Evolutionary conservation across 2,113 vertebrate genomes (phyloP).

Genomic region (Brachyhypopomus occidentalis): DNA sequence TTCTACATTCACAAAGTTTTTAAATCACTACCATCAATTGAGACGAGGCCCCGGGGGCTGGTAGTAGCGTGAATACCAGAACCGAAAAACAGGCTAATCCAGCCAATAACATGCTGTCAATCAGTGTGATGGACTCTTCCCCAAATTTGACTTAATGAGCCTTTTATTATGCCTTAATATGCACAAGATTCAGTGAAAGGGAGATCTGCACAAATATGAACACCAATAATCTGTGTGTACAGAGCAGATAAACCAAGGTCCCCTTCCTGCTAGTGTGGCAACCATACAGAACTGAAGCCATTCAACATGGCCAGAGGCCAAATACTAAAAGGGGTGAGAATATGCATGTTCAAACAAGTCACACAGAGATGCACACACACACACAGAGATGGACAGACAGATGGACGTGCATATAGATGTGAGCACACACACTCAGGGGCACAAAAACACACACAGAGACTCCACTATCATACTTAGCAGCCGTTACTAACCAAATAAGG

Average conservation of each 20-base stretch:
- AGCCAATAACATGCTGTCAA: background rate
- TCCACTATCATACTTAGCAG: background rate
- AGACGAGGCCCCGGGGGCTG: background rate
- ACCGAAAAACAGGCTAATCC: conserved; percentile 8
- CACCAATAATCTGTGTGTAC: background rate
- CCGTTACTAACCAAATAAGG: background rate
- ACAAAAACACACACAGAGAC: background rate
- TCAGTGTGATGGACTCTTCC: too few species aligned
- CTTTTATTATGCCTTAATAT: conserved; percentile 9
- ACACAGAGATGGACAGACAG: too few species aligned
- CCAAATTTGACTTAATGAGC: background rate
- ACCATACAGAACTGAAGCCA: background rate
- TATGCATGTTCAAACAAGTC: conserved; percentile 1
- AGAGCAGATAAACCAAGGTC: background rate
- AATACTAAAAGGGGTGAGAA: background rate
- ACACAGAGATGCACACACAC: background rate
- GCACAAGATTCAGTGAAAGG: background rate
- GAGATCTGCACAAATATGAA: background rate
- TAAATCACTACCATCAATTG: background rate
- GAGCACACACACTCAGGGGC: background rate
- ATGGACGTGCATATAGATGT: too few species aligned
- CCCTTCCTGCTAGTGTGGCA: background rate
- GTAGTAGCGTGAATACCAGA: background rate
- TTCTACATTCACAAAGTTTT: background rate
- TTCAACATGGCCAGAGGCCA: background rate